Conservation (phyloP, 1,140 invertebrate genomes). For the Colletes latitarsis region DNA sequence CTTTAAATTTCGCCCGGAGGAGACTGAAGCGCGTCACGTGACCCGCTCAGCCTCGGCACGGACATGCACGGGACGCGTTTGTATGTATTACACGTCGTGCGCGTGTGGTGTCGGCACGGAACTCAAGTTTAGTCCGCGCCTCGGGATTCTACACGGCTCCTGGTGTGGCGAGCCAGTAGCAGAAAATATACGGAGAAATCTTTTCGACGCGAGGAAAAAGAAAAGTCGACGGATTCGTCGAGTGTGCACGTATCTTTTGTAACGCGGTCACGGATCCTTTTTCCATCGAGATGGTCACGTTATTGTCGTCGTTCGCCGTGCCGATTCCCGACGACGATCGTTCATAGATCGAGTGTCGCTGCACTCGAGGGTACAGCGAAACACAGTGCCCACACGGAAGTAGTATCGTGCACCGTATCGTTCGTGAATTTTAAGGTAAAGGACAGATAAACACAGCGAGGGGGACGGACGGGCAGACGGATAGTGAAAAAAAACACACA, state of each 20-base stretch:
- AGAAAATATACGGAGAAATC: conserved; percentile 28
- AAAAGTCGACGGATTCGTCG: not conserved
- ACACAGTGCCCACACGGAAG: conserved; percentile 26
- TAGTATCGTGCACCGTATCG: not conserved
- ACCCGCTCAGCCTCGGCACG: conserved; percentile 25
- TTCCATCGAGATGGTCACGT: conserved; percentile 14
- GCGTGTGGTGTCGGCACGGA: conserved; percentile 47
- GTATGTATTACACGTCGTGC: conserved; percentile 33
- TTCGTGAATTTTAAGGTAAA: not conserved
- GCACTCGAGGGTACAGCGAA: conserved; percentile 14
- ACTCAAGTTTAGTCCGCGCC: conserved; percentile 56
- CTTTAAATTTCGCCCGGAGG: not conserved
- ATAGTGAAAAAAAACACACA: conserved; percentile 19
- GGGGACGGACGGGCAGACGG: not conserved
- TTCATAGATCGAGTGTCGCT: conserved; percentile 34
- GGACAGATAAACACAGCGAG: not conserved
- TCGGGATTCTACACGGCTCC: conserved; percentile 57
- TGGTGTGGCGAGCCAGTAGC: conserved; percentile 34
- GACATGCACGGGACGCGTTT: conserved; percentile 40
- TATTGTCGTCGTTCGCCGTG: conserved; percentile 14
- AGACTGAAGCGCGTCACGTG: conserved; percentile 37
- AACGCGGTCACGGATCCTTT: not conserved
- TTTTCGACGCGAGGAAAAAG: conserved; percentile 4
- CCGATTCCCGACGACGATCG: conserved; percentile 17
- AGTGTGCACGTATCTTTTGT: not conserved